Evolutionary conservation across 2,888 invertebrate genomes (phyloP), one percentile per base, ranked within the genome.

Genomic region (Smittia aterrima): DNA sequence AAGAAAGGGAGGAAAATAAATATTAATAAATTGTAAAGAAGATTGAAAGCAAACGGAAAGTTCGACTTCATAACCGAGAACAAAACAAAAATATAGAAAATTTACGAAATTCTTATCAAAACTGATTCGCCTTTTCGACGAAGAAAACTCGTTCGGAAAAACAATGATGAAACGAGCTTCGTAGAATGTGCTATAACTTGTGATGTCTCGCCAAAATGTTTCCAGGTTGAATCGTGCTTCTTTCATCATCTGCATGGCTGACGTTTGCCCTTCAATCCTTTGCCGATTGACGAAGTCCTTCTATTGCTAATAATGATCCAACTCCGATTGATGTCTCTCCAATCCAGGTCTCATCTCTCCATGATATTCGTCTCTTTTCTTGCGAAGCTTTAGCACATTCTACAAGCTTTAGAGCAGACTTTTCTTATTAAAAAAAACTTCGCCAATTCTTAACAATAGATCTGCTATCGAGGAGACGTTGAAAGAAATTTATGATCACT

Each of bases 1-100:
- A 18, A 73, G 16, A 62, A 24, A 67, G 11, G 27, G 27, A n/a
- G 25, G 18, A 22, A 18, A 75, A n/a, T n/a, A 47, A 74, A 67
- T 40, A 40, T 27, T 25, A 9, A 25, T 66, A 76, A 20, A 53
- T 53, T 27, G 54, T 67, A 38, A 41, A 64, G 22, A 25, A 47
- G n/a, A n/a, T 32, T 32, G 32, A 32, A 3, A 22, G 4, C 9
- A 32, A 32, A 32, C 32, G 32, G 32, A 47, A 47, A 47, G 47
- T 47, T 13, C 6, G 16, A 47, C n/a, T 47, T 9, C 3, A 22
- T 58, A 58, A 58, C 9, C 22, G 58, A 58, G 58, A 18, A 13
- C 47, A 47, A 47, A 16, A 16, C n/a, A n/a, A 47, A n/a, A 47
- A 47, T 13, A 11, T 47, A 3, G 47, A 47, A 32, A 47, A n/a